Base-by-base conservation (phyloP, 2,797 vertebrate genomes). In the Catharus ustulatus region DNA sequence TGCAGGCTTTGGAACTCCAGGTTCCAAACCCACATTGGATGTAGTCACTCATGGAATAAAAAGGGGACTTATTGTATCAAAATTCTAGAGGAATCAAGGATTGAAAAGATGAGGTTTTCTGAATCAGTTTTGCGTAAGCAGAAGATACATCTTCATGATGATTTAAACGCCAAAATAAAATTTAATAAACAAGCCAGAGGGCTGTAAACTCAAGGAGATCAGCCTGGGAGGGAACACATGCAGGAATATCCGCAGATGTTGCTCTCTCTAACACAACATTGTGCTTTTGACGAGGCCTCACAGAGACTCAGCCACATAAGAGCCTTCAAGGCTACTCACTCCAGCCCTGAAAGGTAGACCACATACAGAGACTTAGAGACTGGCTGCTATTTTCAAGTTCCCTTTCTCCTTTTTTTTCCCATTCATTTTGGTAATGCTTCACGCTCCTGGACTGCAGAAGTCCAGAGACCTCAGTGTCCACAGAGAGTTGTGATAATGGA, bases 1-100 rank as follows among this genome's bases (percentile, higher is more conserved):
- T 94, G 91, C 92, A 96, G 94, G 95, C 75, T 94, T 49, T 49
- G 26, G 66, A 68, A 71, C 67, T 51, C 73, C 42, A 87, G 55
- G 24, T 90, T 68, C 27, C 43, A 77, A 76, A 94, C 32, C 52
- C 64, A 34, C 1, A 4, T 0, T 54, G 74, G 76, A 45, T 5
- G 24, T 5, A 52, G 48, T 26, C 9, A 66, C 48, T 46, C 13
- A 8, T 26, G 34, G 55, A 79, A 77, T 68, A 42, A 69, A 83
- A 71, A n/a, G 16, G 32, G 11, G 13, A 59, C 6, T 40, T 49
- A 19, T 0, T 21, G 23, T 24, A 63, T 15, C 51, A n/a, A 40
- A 79, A 76, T n/a, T 40, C 38, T 49, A n/a, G 30, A 81, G 63
- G 71, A 94, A 86, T 8, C 8, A 43, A 80, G 21, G 30, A 34